Conservation (phyloP, 2,888 invertebrate genomes). For the Synergus itoensis region DNA sequence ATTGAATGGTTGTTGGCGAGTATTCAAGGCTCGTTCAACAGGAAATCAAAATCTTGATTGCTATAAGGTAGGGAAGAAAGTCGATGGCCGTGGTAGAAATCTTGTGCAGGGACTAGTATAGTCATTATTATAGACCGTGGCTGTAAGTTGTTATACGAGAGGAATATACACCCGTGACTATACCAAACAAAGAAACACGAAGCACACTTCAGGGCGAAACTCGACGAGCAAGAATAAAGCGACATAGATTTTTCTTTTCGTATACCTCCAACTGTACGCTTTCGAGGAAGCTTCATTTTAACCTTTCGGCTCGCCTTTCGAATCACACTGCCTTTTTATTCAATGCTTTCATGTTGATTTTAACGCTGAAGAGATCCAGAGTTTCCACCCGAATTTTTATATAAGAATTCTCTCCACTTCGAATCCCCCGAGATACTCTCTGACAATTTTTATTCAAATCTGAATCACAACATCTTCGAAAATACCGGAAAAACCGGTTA, state of each 20-base stretch:
- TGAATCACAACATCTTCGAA: neutral
- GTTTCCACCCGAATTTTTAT: neutral
- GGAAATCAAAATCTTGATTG: constrained; percentile 12
- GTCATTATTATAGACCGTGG: neutral
- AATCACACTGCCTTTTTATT: neutral
- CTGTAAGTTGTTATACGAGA: neutral
- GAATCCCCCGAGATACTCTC: neutral
- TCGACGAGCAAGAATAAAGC: constrained; percentile 8
- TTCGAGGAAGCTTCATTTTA: constrained; percentile 9
- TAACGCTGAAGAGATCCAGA: neutral
- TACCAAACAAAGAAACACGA: constrained; percentile 20
- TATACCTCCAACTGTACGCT: constrained; percentile 6
- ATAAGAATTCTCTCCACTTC: neutral
- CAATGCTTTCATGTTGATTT: constrained; percentile 6
- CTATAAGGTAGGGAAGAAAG: constrained; percentile 8
- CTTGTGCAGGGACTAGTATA: constrained; percentile 4
- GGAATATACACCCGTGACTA: constrained; percentile 1
- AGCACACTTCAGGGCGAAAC: constrained; percentile 5
- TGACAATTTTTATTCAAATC: neutral
- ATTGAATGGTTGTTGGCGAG: neutral
- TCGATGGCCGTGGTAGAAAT: constrained; percentile 1
- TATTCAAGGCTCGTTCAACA: neutral
- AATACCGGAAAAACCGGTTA: too few species aligned
- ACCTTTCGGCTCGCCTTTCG: constrained; percentile 9
- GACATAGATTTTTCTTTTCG: neutral